Base-by-base conservation (phyloP, 2,888 invertebrate genomes). In the Cephonodes hylas region DNA sequence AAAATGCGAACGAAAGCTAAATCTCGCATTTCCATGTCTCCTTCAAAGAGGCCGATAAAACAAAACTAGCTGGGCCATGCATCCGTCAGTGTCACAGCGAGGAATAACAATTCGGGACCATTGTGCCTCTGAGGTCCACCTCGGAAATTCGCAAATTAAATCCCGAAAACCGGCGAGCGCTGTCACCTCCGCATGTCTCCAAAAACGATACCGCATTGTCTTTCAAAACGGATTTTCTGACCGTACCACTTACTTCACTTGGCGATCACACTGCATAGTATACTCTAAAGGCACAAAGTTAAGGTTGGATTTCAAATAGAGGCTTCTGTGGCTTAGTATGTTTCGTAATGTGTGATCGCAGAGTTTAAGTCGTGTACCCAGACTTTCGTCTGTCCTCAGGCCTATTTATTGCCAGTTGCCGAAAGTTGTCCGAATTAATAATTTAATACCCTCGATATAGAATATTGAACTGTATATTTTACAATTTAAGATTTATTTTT, bases 141-240 rank as follows among this genome's bases (percentile, higher is more conserved):
- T 48, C 81, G 76, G 82, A 80, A 86, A 86, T 86, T 86, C 81
- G 80, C 83, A 84, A 88, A 88, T 88, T 85, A 86, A 88, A 85
- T 80, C 79, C 85, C 84, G 83, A 87, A 89, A 86, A 46, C 38
- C 48, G 81, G 83, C 78, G 73, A 80, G 73, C 75, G 66, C 86
- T 87, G 88, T 89, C 88, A 88, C 88, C 86, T 85, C 78, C 76
- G 78, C 84, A 83, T 88, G 87, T 86, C 85, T 83, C 85, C 84
- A 84, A 86, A 89, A 89, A 84, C 84, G 83, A 84, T 84, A 84
- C 73, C 76, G 85, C 85, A 88, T 89, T 89, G 89, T 89, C 86
- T 88, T 77, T 73, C 58, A 67, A 59, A 60, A 57, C 64, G 59
- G 44, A 61, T 61, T 58, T 59, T 63, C 22, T n/a, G 13, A 13